phyloP scores from a whole-genome alignment of 1,140 invertebrate genomes.

The Drosophila bocki region DNA sequence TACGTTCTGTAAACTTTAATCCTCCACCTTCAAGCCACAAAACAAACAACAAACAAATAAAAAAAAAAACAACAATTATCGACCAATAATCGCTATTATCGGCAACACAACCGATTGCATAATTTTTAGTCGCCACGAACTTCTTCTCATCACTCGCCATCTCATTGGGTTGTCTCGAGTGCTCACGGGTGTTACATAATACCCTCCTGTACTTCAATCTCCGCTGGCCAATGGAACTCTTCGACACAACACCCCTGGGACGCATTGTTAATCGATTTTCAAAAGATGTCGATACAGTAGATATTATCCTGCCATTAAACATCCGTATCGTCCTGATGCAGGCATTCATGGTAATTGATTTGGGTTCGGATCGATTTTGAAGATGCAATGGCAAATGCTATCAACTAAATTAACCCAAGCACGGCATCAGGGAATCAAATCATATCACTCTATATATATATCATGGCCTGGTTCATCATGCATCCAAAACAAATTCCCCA shows the following conservation, averaged over 20 bases:
- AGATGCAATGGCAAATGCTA: slow-evolving; percentile 13
- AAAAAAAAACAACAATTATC: not conserved
- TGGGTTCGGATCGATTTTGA: not conserved
- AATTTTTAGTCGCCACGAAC: slow-evolving; percentile 78
- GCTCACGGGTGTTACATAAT: slow-evolving; percentile 86
- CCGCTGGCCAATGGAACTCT: slow-evolving; percentile 90
- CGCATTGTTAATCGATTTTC: slow-evolving; percentile 91
- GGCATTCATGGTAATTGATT: slow-evolving; percentile 81
- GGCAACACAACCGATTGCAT: not conserved
- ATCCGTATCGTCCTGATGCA: slow-evolving; percentile 83
- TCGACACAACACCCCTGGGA: slow-evolving; percentile 91
- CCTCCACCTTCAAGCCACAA: not conserved
- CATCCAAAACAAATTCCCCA: not conserved
- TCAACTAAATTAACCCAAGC: slow-evolving; percentile 19
- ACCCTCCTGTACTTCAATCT: slow-evolving; percentile 88
- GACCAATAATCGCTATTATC: slow-evolving; percentile 18
- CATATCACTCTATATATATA: slow-evolving; percentile 12
- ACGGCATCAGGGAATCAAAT: slow-evolving; percentile 9
- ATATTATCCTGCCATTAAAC: slow-evolving; percentile 86
- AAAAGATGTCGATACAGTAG: slow-evolving; percentile 90
- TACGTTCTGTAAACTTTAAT: slow-evolving; percentile 16
- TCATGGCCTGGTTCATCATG: slow-evolving; percentile 26
- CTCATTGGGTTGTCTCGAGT: slow-evolving; percentile 83
- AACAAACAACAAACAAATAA: slow-evolving; percentile 4
- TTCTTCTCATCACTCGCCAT: slow-evolving; percentile 82